Evolutionary conservation across 2,113 vertebrate genomes (phyloP), one percentile per base, ranked within the genome.

Genomic region (Speoplatyrhinus poulsoni): DNA sequence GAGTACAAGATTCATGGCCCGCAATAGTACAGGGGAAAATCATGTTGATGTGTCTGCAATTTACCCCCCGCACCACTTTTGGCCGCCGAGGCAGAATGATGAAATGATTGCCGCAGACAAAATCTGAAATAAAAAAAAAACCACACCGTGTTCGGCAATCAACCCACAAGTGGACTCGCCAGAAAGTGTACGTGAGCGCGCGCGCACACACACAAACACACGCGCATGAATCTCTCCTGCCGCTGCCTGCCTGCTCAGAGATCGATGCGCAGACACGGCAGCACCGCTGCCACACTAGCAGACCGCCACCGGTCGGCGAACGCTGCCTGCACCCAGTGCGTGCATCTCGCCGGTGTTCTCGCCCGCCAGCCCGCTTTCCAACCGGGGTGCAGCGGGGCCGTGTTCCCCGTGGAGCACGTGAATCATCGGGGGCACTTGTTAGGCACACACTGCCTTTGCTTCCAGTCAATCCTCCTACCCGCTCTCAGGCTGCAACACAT

Each of bases 41-140:
- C 41, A 61, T 82, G 73, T 66, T 76, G 69, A 84, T 77, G 70
- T 76, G 71, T 76, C 66, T 48, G 33, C 64, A 62, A 78, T 76
- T 62, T 48, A 71, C 32, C 59, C 64, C 65, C 60, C 36, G 26
- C 26, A 2, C 26, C 26, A 26, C 46, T 16, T 26, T 26, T 26
- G 26, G 26, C 55, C 46, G 49, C 68, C 55, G 11, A 63, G 56
- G 60, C 56, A 57, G 61, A 66, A 47, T 55, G 47, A 72, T 60
- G 64, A 41, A 71, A 77, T 67, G 63, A 73, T 59, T 63, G 70
- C 19, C 12, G 9, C 46, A 63, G 62, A 50, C 62, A 50, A 26
- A 63, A 47, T 7, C 17, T 3, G 11, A 53, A 53, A 53, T 16
- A 13, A 53, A 53, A 53, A 6, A 41, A 53, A 13, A 53, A 41